Conservation (phyloP, 2,797 vertebrate genomes). For the Lepilemur septentrionalis region DNA sequence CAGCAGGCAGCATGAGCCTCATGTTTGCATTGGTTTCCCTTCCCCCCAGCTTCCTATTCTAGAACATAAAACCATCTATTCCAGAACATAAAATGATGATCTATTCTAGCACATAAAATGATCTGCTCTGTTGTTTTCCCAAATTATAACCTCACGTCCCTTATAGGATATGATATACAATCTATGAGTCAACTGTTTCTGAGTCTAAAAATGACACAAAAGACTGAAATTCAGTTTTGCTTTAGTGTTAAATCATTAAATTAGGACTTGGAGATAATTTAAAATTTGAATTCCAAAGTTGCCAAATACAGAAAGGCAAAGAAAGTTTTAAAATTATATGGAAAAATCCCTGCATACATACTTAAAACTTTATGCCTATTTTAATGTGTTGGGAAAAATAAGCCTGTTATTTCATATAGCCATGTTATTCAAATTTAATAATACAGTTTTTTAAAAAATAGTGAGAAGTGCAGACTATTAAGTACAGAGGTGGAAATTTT, state of each 20-base stretch:
- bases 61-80: not conserved
- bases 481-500: not conserved
- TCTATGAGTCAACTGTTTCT: conserved; percentile 31
- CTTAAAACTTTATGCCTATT: not conserved
- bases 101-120: conserved; percentile 1
- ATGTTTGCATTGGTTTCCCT: not conserved
- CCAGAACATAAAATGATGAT: not conserved
- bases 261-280: conserved; percentile 32
- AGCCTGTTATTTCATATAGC: not conserved
- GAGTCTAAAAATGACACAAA: conserved; percentile 37
- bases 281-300: conserved; percentile 39
- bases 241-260: conserved; percentile 18
- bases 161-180: not conserved
- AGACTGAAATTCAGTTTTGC: not conserved
- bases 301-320: not conserved
- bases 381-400: not conserved
- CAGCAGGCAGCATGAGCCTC: not conserved
- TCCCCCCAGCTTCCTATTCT: not conserved
- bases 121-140: not conserved
- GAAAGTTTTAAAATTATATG: not conserved
- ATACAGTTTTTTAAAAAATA: not conserved
- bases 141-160: not conserved
- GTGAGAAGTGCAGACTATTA: not conserved
- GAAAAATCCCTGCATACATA: not conserved
- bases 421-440: not conserved